Base-by-base conservation (phyloP, 2,797 vertebrate genomes). In the Sebastes diploproa region DNA sequence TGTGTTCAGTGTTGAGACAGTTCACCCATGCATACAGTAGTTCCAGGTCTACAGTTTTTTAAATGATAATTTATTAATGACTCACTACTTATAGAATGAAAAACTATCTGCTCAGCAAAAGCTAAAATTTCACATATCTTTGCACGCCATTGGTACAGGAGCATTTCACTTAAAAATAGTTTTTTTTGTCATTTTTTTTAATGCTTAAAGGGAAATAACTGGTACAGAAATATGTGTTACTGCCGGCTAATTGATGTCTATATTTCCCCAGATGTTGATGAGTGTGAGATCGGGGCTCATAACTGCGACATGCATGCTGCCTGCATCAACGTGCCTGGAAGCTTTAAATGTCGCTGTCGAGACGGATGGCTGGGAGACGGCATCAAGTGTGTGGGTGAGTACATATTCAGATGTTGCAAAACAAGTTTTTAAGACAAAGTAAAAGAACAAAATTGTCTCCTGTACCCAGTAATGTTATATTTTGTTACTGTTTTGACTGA, bases 341-440 rank as follows among this genome's bases (percentile, higher is more conserved):
- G 97, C 94, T 99, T 99, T 90, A 96, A 97, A 78, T 99, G 97
- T 90, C 97, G 97, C 81, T 99, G 98, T 65, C 95, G 95, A 29
- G 95, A 96, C 0, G 98, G 98, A 75, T 99, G 98, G 98, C 88
- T 95, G 1, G 97, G 98, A 38, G 96, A 99, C 0, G 97, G 98
- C 68, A 95, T 98, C 81, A 95, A 96, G 87, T 99, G 98, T 91
- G 91, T 96, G 0, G 98, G 98, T 99, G 89, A 97, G 97, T 95
- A 22, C 7, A 10, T 36, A 0, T 42, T 50, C 4, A 2, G 71
- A 60, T 46, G 7, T 25, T 3, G 30, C 2, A 22, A 54, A 6
- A 4, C 5, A 0, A 25, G 22, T 14, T 71, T 72, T 36, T 38
- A 36, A 9, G 61, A 62, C 16, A 56, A 18, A 42, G 27, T 14